Base-by-base conservation (phyloP, 2,797 vertebrate species). In the Chrysocyon brachyurus region DNA sequence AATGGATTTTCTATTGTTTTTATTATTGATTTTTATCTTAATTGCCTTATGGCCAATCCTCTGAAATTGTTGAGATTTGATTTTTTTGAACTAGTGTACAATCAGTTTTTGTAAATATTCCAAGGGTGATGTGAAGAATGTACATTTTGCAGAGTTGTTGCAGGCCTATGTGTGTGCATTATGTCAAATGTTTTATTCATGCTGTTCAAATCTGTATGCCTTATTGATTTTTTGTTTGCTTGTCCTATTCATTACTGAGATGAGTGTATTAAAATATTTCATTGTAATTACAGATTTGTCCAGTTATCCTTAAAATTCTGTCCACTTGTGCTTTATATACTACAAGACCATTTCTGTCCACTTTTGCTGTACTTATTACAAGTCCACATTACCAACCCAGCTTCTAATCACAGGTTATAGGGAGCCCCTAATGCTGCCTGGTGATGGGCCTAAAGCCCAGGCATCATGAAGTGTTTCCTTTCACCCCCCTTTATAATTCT, bases 221-320 rank as follows among this genome's bases (percentile, higher is more conserved):
- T 82, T 31, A 22, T 15, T 40, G 79, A 40, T n/a, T 54, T 61
- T 90, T 52, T 68, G 40, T 85, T 73, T 57, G 54, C 61, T 81
- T 68, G n/a, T 82, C 24, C 54, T 95, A 57, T 31, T 94, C 77
- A 75, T 87, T 85, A 56, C 40, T 22, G 83, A 94, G 46, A 84
- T 64, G 15, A 73, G 31, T 33, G n/a, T 64, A 77, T 54, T 81
- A 94, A 68, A 31, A 72, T 61, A 64, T 79, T 36, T 56, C 68
- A 59, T 12, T 85, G 49, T 66, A 66, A 63, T 72, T 56, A 70
- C 17, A 66, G 26, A 68, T 91, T 54, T 85, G 6, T 84, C 46
- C 82, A 6, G 63, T 68, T 85, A 61, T 46, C 56, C 59, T 82
- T 92, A 31, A 49, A 61, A n/a, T 72, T 87, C 36, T 90, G 36